A percentile compares a stretch with the other conserved stretches of the same genome.
Conservation (phyloP, 1,140 invertebrate species). For the Stegodyphus dumicola region DNA sequence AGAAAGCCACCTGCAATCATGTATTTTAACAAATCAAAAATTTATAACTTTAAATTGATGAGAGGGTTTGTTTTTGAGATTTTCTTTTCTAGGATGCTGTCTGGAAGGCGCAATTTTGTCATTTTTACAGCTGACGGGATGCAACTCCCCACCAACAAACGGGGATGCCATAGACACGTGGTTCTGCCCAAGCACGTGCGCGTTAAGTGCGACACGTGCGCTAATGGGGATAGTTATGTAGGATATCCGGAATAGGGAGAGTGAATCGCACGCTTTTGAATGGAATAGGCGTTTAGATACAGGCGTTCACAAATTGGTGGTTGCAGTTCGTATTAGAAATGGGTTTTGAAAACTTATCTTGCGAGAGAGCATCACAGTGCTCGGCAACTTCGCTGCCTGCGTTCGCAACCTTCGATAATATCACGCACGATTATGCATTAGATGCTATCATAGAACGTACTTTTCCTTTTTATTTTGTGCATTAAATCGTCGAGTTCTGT, state of each 20-base stretch:
- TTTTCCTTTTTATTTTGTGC: too few species aligned
- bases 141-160: background rate
- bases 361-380: background rate
- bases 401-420: background rate
- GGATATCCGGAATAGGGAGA: background rate
- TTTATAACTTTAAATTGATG: too few species aligned
- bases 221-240: background rate
- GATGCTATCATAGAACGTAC: background rate
- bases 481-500: too few species aligned
- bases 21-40: too few species aligned
- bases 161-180: background rate
- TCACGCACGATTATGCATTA: background rate
- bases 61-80: too few species aligned
- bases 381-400: background rate
- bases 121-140: too few species aligned
- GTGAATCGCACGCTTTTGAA: background rate
- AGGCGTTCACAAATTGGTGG: constrained; percentile 2
- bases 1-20: too few species aligned
- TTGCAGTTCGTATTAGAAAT: background rate
- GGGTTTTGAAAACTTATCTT: background rate
- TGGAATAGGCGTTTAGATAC: background rate
- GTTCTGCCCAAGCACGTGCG: background rate
- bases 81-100: too few species aligned
- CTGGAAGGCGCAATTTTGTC: too few species aligned
- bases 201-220: constrained; percentile 20